Percentiles rank a stretch among this genome's conserved stretches.
phyloP scores from a whole-genome alignment of 2,797 vertebrate genomes.

The Sparidentex hasta region DNA sequence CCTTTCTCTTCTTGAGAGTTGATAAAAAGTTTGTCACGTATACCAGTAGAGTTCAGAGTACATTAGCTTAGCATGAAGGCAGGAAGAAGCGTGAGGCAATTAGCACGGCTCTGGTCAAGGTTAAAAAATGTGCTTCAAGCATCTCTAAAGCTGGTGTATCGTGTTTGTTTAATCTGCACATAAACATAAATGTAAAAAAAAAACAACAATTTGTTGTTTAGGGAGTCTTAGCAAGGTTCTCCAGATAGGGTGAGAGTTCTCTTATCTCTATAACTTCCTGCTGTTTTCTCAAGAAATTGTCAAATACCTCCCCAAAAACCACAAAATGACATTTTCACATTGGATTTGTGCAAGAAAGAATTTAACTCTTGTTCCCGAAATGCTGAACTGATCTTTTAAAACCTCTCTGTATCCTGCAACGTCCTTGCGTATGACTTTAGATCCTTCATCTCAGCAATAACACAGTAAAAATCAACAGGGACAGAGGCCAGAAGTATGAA shows the following conservation, averaged over 20 bases:
- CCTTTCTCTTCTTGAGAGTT: no score
- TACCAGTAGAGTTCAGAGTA: no score
- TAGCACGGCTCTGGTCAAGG: background rate
- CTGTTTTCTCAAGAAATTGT: background rate
- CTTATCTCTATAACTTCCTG: no score
- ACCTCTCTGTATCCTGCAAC: background rate
- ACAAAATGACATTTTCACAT: background rate
- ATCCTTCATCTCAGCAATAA: slow-evolving; percentile 6
- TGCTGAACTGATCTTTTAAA: slow-evolving; percentile 1
- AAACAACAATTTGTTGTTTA: background rate
- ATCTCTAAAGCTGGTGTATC: background rate
- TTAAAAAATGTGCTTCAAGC: background rate
- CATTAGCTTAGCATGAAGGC: no score
- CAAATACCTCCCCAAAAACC: background rate
- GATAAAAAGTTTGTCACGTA: no score
- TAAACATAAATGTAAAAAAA: background rate
- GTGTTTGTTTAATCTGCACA: background rate
- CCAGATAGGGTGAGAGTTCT: background rate
- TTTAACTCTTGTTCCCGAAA: background rate
- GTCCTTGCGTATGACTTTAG: background rate
- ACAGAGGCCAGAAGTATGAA: background rate
- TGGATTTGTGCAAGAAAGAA: background rate
- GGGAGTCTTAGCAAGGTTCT: no score
- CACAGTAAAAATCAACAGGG: slow-evolving; percentile 11
- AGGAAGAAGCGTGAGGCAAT: no score